Evolutionary conservation across 2,888 invertebrate species (phyloP).

Genomic region (Scaptomyza cyrtandrae): DNA sequence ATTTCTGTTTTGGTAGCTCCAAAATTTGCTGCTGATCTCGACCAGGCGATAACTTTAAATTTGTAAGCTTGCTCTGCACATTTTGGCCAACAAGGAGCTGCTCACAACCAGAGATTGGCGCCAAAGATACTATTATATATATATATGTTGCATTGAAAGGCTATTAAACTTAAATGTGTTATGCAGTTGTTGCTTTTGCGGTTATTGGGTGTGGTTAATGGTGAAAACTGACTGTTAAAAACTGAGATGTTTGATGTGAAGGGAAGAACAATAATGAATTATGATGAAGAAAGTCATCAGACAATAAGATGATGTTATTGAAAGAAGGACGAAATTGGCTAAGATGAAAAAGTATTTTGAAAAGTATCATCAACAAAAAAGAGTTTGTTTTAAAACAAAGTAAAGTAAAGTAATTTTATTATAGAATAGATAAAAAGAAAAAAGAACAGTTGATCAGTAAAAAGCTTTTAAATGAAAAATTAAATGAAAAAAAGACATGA

Average conservation of each 20-base stretch:
- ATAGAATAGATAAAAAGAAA: no score
- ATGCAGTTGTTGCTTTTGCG: neutral
- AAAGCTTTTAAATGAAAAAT: no score
- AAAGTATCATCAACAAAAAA: neutral
- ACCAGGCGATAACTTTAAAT: slow-evolving; percentile 54
- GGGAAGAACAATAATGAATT: neutral
- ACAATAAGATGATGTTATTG: neutral
- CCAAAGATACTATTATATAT: slow-evolving; percentile 28
- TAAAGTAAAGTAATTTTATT: no score
- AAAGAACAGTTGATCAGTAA: no score
- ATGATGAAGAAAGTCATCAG: neutral
- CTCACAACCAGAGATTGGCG: slow-evolving; percentile 42
- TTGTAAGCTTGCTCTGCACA: slow-evolving; percentile 27
- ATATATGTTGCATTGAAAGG: slow-evolving; percentile 2
- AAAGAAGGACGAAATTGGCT: neutral
- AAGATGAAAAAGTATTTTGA: neutral
- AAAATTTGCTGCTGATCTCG: slow-evolving; percentile 45
- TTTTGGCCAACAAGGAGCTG: slow-evolving; percentile 24
- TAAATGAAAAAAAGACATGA: no score
- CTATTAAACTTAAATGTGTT: neutral
- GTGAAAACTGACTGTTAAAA: neutral
- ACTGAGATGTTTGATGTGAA: neutral
- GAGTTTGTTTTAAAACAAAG: no score
- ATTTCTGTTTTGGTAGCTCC: slow-evolving; percentile 64
- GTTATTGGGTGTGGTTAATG: slow-evolving; percentile 20